Evolutionary conservation across 2,888 invertebrate species (phyloP).

Genomic region (Amiota communis): DNA sequence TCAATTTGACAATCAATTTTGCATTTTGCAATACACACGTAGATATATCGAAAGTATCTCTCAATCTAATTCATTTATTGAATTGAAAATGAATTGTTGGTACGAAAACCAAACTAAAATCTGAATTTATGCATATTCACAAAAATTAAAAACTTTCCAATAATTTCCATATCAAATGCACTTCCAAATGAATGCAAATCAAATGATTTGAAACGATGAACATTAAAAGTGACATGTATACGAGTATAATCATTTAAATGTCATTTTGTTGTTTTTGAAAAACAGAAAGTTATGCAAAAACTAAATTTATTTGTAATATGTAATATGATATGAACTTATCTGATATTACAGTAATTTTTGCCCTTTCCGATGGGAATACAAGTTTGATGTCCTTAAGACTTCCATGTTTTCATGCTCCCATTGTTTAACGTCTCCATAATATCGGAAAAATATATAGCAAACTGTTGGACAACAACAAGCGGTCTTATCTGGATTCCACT

Average conservation of each 20-base stretch:
- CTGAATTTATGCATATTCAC: background rate
- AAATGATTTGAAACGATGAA: background rate
- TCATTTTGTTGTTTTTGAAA: background rate
- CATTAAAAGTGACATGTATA: background rate
- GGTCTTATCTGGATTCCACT: no score
- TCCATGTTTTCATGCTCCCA: background rate
- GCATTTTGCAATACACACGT: background rate
- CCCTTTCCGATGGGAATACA: no score
- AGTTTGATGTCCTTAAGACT: no score
- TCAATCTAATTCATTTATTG: no score
- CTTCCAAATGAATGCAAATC: conserved; percentile 16
- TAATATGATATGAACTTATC: no score
- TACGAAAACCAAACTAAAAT: background rate
- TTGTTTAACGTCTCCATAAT: background rate
- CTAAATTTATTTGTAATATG: no score
- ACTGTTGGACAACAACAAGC: no score
- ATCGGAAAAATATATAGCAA: background rate
- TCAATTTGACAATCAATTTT: conserved; percentile 49
- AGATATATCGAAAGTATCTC: background rate
- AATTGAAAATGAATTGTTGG: no score
- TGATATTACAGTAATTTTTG: no score
- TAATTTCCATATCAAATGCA: conserved; percentile 14
- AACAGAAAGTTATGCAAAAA: no score
- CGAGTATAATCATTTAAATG: conserved; percentile 22
- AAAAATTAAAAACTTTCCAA: background rate